Evolutionary conservation across 2,888 invertebrate species (phyloP), one percentile per base, ranked within the genome.

Genomic region (Scaptomyza tumidula): DNA sequence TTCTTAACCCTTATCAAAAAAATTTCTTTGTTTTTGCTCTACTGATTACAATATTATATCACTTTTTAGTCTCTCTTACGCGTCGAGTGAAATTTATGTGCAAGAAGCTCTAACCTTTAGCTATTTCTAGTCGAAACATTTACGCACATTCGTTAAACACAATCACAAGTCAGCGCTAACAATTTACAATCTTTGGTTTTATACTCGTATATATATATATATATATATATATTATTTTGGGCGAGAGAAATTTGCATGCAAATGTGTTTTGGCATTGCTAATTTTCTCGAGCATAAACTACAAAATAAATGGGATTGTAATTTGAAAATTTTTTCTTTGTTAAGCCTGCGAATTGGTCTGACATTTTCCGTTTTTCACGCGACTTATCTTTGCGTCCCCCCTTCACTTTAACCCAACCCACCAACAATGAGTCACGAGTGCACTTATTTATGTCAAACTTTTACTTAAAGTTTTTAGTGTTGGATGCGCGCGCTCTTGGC

Each of bases 1-100:
- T 66, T 68, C 53, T 56, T 58, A 76, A 82, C 86, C 86, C 82
- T 80, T 74, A 80, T 83, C 86, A 86, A 66, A 61, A 29, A 6
- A 6, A 67, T 50, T 59, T 69, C 62, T 56, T 64, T 50, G 7
- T 35, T 58, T 61, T 37, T 63, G 58, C 61, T 60, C 55, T 48
- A 61, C 59, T 62, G 78, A 80, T 80, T 78, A 73, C 70, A 78
- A 72, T 76, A 72, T 72, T 75, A 76, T 75, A 76, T 78, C 54
- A 41, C 67, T 57, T 67, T 69, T 56, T 52, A 45, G 39, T 16
- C 31, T 53, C 41, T 29, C 35, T 37, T 19, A 54, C 11, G 27
- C 14, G 24, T 39, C 37, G 27, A 39, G 24, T 41, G 50, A 55
- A 57, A 79, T 75, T 74, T 81, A 78, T 76, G 16, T 50, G 46